Evolutionary conservation across 2,888 invertebrate species (phyloP).

Genomic region (Trachelus iudaicus): DNA sequence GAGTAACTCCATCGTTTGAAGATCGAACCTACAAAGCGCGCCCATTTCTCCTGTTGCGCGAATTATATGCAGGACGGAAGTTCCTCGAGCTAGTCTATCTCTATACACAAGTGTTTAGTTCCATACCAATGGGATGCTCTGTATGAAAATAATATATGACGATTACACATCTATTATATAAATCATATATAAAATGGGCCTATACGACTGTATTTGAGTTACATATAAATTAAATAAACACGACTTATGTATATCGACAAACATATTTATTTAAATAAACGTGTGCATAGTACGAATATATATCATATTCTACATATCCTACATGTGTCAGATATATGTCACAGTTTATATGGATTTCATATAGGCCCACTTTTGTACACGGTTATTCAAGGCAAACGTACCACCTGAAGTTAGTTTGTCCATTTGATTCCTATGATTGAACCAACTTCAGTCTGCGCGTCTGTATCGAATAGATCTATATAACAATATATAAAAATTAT

Average conservation of each 20-base stretch:
- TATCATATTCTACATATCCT: background rate
- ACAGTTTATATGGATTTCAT: background rate
- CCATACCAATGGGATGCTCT: background rate
- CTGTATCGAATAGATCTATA: background rate
- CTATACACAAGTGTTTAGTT: background rate
- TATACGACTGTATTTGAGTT: background rate
- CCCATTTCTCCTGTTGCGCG: conserved; percentile 26
- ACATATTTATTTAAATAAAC: background rate
- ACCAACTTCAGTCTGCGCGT: background rate
- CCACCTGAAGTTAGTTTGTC: background rate
- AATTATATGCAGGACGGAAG: background rate
- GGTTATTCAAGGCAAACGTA: background rate
- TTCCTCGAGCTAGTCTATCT: background rate
- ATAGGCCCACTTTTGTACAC: background rate
- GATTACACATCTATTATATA: background rate
- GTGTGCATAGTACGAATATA: background rate
- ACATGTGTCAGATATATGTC: background rate
- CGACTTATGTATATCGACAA: background rate
- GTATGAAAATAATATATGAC: background rate
- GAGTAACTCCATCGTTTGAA: conserved; percentile 29
- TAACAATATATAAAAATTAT: background rate
- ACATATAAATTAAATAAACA: no score
- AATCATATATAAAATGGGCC: background rate
- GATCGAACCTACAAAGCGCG: conserved; percentile 37
- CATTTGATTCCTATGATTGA: background rate